Base-by-base conservation (phyloP, 2,113 vertebrate species). In the Eptesicus fuscus region DNA sequence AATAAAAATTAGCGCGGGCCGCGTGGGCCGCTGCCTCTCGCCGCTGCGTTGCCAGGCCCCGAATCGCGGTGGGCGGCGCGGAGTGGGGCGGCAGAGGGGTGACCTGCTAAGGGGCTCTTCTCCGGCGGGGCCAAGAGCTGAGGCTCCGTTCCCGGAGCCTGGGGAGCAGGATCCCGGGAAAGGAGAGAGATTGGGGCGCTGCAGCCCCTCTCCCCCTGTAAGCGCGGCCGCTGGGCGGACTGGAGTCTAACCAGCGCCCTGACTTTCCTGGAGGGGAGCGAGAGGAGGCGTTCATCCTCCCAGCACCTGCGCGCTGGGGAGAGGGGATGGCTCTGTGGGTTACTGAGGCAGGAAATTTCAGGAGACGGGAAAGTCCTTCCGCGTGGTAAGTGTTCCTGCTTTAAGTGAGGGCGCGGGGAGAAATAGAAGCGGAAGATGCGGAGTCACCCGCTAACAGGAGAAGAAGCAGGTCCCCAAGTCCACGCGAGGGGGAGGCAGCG, bases 1-100 rank as follows among this genome's bases (percentile, higher is more conserved):
- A 99, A 98, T 99, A 98, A 99, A 99, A 99, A 99, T 98, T 98
- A 99, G 97, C 85, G 47, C 9, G 94, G 67, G 76, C 18, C 42
- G 69, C 56, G 65, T 82, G 79, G 61, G 49, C 93, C 7, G 67
- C 74, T 4, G 47, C 67, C 77, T 25, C 77, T 22, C 73, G 25
- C 47, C 10, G n/a, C 37, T 11, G 32, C 20, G 28, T 40, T 13
- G 84, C 73, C 77, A 32, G 77, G 88, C 92, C 40, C 63, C 0
- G 3, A 9, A 7, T 18, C 2, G 30, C 49, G 65, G 37, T 9
- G 0, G 23, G 37, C 11, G 0, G 23, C 13, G 3, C 40, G 0
- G 86, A 17, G 30, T 8, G 4, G 70, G 17, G 22, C 17, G 44
- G 12, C 30, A 4, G 20, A 47, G 1, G 56, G 71, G 14, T 11